phyloP scores from a whole-genome alignment of 2,797 vertebrate genomes.

The Rhodeus uyekii region DNA sequence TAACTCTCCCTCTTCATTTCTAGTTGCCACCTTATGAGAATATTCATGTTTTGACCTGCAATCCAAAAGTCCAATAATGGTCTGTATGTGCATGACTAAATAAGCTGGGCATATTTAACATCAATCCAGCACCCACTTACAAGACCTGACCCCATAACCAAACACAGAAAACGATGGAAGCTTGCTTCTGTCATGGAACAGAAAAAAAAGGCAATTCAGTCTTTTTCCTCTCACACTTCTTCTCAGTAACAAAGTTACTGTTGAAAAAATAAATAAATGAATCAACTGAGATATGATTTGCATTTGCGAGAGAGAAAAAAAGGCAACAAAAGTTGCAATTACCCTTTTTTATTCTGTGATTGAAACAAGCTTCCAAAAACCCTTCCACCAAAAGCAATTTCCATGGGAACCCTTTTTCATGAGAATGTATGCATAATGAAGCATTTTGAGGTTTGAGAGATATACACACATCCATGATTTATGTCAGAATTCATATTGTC shows the following conservation, averaged over 20 bases:
- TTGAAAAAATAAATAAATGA: too few relatives aligned
- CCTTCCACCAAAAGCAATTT: background rate
- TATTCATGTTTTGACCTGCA: slow-evolving; percentile 57
- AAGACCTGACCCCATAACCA: background rate
- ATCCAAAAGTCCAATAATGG: slow-evolving; percentile 61
- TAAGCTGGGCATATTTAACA: background rate
- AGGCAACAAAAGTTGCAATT: too few relatives aligned
- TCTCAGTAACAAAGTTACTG: too few relatives aligned
- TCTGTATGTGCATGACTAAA: slow-evolving; percentile 52
- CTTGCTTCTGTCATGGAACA: background rate
- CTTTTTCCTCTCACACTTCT: background rate
- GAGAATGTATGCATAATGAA: background rate
- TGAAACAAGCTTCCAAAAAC: background rate
- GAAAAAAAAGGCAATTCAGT: background rate
- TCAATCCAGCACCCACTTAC: background rate
- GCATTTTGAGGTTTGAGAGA: background rate
- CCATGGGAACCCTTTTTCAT: background rate
- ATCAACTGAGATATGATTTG: background rate
- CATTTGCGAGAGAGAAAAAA: too few relatives aligned
- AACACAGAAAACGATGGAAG: background rate
- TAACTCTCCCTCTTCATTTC: slow-evolving; percentile 21
- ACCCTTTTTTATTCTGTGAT: too few relatives aligned
- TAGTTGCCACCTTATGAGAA: slow-evolving; percentile 23
- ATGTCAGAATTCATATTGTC: too few relatives aligned
- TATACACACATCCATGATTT: too few relatives aligned